phyloP scores from a whole-genome alignment of 2,113 vertebrate species.

The Sciurus niger region DNA sequence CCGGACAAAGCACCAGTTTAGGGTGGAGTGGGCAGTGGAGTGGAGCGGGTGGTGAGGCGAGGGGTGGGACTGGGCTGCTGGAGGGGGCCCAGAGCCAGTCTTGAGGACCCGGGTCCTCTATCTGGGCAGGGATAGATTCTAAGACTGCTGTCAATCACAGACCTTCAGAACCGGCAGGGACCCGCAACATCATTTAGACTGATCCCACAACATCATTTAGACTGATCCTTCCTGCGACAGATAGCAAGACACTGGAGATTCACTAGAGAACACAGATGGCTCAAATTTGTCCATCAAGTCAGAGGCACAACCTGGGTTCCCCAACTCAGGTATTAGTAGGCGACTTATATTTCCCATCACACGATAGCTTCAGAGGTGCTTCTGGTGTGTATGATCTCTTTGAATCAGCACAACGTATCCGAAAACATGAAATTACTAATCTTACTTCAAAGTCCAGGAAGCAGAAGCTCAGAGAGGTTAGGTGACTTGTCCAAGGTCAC shows the following conservation, averaged over 20 bases:
- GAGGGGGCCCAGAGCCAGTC: neutral
- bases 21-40: neutral
- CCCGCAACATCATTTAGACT: slow-evolving; percentile 33
- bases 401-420: neutral
- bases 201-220: slow-evolving; percentile 54
- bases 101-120: neutral
- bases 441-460: neutral
- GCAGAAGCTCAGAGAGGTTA: slow-evolving; percentile 37
- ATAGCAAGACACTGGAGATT: slow-evolving; percentile 6
- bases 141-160: slow-evolving; percentile 48
- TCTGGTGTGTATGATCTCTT: neutral
- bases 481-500: slow-evolving; percentile 26
- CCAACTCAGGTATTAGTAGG: neutral
- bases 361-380: neutral
- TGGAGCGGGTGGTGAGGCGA: neutral
- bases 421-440: neutral
- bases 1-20: slow-evolving; percentile 43
- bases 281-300: slow-evolving; percentile 51
- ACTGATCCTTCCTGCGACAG: slow-evolving; percentile 53
- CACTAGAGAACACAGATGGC: neutral
- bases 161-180: slow-evolving; percentile 38
- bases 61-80: neutral
- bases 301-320: neutral
- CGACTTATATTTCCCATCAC: neutral
- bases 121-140: neutral